phyloP scores from a whole-genome alignment of 2,888 invertebrate species.

The Sminthurinus aureus region DNA sequence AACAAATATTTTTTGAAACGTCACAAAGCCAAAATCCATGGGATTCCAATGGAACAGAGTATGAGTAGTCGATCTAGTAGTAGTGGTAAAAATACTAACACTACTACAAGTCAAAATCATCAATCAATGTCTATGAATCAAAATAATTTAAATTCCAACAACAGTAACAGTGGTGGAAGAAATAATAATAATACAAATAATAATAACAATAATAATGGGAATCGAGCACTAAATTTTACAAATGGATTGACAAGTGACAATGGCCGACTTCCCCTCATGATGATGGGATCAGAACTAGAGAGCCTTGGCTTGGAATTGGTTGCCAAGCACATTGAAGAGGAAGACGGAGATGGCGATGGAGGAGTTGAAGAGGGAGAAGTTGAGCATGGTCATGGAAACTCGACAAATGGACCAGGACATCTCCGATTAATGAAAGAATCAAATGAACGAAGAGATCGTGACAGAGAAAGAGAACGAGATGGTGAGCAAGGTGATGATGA shows the following conservation, averaged over 20 bases:
- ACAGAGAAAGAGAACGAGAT: conserved; percentile 39
- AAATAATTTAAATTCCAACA: background rate
- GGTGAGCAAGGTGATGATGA: conserved; percentile 42
- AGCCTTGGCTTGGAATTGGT: conserved; percentile 47
- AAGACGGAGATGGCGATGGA: conserved; percentile 41
- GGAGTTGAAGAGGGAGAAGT: conserved; percentile 40
- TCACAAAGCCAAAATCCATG: conserved; percentile 75
- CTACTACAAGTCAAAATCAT: too few species aligned
- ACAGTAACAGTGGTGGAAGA: background rate
- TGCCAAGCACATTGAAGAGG: conserved; percentile 49
- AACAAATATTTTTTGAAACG: conserved; percentile 76
- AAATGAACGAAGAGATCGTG: conserved; percentile 20
- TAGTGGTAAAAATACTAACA: background rate
- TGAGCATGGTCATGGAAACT: conserved; percentile 35
- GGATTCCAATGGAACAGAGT: conserved; percentile 62
- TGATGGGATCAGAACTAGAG: conserved; percentile 45
- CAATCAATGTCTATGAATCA: too few species aligned
- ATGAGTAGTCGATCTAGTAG: conserved; percentile 23
- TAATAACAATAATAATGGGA: background rate
- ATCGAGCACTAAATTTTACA: conserved; percentile 8
- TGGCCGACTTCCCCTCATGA: background rate
- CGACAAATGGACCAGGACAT: conserved; percentile 41
- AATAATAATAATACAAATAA: background rate
- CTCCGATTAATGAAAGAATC: conserved; percentile 19
- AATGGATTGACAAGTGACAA: background rate